phyloP scores from a whole-genome alignment of 53 echinoderm and acorn worm species.

The Zoroaster sp. region DNA sequence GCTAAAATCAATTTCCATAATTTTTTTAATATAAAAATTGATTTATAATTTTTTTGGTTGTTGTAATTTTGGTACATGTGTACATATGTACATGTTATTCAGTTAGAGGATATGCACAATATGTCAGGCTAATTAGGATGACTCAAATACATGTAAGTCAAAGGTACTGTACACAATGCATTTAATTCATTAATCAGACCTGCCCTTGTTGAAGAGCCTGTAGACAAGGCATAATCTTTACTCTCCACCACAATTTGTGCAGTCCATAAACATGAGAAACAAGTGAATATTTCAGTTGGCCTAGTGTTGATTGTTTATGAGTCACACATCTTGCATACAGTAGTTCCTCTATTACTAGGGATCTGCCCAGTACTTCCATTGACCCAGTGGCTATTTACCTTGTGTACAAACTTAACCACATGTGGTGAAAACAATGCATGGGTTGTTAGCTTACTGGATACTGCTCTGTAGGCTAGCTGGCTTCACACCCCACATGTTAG shows the following conservation, averaged over 20 bases:
- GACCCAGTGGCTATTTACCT: conserved; percentile 5
- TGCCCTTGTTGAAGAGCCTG: not conserved
- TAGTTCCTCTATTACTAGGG: not conserved
- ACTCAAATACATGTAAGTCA: not conserved
- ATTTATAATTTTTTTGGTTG: too few species aligned
- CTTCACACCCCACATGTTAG: not conserved
- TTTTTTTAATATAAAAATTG: too few species aligned
- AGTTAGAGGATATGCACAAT: too few species aligned
- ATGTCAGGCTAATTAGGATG: too few species aligned
- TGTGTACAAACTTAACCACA: conserved; percentile 23
- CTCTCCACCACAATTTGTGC: not conserved
- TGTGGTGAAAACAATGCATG: conserved; percentile 23
- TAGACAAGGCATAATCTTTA: not conserved
- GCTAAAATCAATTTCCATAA: too few species aligned
- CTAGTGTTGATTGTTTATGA: conserved; percentile 38
- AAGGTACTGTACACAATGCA: too few species aligned
- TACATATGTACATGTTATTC: too few species aligned
- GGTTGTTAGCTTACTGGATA: not conserved
- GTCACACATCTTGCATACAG: conserved; percentile 12
- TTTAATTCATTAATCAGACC: not conserved
- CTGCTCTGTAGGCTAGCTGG: not conserved
- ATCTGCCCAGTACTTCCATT: not conserved
- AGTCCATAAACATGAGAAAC: not conserved
- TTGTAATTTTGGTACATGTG: too few species aligned
- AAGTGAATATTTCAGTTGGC: not conserved